Percentiles rank a stretch among this genome's conserved stretches.
Conservation (phyloP, 2,888 invertebrate genomes). For the Scaptodrosophila latifasciaeformis region DNA sequence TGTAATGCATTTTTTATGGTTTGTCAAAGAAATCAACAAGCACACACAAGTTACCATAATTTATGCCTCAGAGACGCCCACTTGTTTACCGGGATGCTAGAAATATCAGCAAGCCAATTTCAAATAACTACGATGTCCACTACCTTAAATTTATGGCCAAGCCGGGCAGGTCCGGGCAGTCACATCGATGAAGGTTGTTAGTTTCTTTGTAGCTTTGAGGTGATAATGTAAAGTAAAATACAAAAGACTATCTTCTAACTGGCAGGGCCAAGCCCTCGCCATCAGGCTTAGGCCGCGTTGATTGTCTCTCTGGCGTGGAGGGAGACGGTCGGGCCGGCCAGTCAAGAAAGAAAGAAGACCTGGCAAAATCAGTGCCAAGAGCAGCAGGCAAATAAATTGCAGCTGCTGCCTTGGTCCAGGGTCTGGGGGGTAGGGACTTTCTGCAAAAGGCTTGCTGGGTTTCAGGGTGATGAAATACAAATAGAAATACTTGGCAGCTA, state of each 20-base stretch:
- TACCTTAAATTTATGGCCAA: conserved; percentile 56
- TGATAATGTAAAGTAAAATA: conserved; percentile 59
- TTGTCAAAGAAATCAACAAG: conserved; percentile 59
- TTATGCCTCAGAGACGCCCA: conserved; percentile 43
- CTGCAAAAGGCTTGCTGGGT: conserved; percentile 1
- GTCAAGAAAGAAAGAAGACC: not conserved
- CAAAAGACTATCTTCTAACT: not conserved
- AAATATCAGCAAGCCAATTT: not conserved
- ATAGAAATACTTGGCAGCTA: conserved; percentile 68
- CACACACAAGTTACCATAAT: conserved; percentile 48
- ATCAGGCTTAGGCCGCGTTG: conserved; percentile 16
- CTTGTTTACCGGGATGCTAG: conserved; percentile 1
- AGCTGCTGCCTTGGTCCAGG: conserved; percentile 39
- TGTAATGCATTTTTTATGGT: conserved; percentile 55
- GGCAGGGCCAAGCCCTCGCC: no score
- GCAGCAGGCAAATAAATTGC: conserved; percentile 58
- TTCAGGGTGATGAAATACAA: conserved; percentile 69
- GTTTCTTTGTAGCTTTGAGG: conserved; percentile 34
- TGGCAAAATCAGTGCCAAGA: not conserved
- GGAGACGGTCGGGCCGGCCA: conserved; percentile 35
- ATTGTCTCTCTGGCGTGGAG: conserved; percentile 55
- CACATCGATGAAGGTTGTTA: not conserved
- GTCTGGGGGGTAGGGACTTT: not conserved
- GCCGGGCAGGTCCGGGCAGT: conserved; percentile 18
- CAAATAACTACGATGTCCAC: not conserved